phyloP scores from a whole-genome alignment of 2,113 vertebrate species.

The Podarcis muralis region DNA sequence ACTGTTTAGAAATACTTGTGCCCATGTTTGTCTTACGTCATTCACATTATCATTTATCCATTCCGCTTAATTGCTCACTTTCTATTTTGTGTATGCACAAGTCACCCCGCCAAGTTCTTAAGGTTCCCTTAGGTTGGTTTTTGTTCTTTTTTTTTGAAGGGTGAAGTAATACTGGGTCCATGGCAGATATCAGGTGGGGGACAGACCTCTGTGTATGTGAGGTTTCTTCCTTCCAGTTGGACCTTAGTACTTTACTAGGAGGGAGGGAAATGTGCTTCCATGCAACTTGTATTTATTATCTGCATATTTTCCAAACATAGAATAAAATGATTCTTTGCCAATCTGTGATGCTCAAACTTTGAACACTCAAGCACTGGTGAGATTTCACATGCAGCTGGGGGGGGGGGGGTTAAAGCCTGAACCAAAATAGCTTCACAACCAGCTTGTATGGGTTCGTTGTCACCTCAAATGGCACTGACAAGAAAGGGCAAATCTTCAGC shows the following conservation, averaged over 20 bases:
- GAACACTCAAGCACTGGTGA: slow-evolving; percentile 3
- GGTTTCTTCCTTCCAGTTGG: not conserved
- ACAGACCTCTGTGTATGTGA: not conserved
- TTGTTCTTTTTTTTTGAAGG: not conserved
- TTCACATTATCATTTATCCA: not conserved
- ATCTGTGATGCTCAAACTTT: not conserved
- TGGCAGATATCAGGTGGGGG: not conserved
- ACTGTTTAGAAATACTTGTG: not conserved
- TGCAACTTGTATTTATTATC: not conserved
- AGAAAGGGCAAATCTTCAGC: slow-evolving; percentile 13
- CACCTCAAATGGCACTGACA: slow-evolving; percentile 2
- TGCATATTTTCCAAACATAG: not conserved
- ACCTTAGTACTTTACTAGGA: not conserved
- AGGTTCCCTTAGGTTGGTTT: not conserved
- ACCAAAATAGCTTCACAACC: not conserved
- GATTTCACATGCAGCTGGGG: not conserved
- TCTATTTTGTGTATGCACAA: not conserved
- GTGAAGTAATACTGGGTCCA: not conserved
- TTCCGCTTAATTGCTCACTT: not conserved
- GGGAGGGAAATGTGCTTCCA: not conserved
- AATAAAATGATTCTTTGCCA: not conserved
- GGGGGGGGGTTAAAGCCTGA: not conserved
- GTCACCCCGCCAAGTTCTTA: not conserved
- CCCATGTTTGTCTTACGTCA: not conserved
- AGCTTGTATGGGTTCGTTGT: not conserved